Percentiles rank a stretch among this genome's conserved stretches.
Conservation (phyloP, 2,888 invertebrate species). For the Troilus luridus region DNA sequence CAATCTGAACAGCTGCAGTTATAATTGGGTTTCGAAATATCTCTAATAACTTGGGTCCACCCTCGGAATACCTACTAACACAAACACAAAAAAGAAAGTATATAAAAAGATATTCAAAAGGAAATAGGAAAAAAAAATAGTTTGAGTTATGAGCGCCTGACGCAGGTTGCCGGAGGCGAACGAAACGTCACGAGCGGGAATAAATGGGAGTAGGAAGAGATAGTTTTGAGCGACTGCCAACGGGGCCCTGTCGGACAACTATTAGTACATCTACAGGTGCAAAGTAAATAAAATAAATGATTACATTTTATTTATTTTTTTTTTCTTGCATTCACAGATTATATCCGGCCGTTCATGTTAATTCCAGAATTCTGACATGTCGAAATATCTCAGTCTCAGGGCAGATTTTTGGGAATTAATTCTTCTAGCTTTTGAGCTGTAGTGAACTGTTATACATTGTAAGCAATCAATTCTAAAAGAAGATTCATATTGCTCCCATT, state of each 20-base stretch:
- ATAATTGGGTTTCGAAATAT: constrained; percentile 3
- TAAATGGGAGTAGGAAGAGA: constrained; percentile 41
- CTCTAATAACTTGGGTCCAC: background rate
- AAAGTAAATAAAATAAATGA: constrained; percentile 42
- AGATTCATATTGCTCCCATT: background rate
- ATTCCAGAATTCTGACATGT: constrained; percentile 3
- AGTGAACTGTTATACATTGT: background rate
- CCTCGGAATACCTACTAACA: constrained; percentile 5
- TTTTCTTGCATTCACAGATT: background rate
- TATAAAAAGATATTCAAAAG: constrained; percentile 50
- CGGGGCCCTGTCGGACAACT: constrained; percentile 28
- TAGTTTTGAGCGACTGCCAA: constrained; percentile 28
- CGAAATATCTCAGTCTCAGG: background rate
- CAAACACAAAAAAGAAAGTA: constrained; percentile 3
- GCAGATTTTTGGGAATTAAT: background rate
- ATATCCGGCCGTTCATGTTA: constrained; percentile 16
- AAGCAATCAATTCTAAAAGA: background rate
- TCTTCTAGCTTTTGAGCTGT: background rate
- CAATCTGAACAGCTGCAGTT: background rate
- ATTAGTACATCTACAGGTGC: constrained; percentile 44
- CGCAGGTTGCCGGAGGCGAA: constrained; percentile 30
- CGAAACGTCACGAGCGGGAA: constrained; percentile 32
- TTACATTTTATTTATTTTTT: constrained; percentile 11
- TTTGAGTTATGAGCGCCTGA: constrained; percentile 42
- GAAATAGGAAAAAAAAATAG: constrained; percentile 21